Percentiles rank a stretch among this genome's conserved stretches.
Evolutionary conservation across 1,140 invertebrate species (phyloP).

Genomic region (Magallana gigas): DNA sequence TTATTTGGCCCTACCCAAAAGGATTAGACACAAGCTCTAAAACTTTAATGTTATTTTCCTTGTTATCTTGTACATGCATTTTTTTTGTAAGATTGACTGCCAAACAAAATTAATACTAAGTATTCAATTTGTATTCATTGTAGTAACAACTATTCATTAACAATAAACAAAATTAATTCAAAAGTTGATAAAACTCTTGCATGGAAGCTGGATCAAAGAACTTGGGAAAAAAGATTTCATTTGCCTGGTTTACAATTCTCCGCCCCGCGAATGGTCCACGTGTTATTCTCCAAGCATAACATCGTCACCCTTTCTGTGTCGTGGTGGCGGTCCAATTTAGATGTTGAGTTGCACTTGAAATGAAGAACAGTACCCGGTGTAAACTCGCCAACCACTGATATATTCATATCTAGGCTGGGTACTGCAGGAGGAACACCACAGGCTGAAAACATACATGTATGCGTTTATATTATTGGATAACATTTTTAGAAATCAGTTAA

Average conservation of each 20-base stretch:
- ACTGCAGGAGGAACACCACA: neutral
- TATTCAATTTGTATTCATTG: too few relatives aligned
- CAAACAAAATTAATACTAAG: too few relatives aligned
- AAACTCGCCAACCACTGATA: neutral
- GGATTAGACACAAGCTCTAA: too few relatives aligned
- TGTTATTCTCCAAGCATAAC: neutral
- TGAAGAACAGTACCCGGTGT: neutral
- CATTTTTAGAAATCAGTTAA: neutral
- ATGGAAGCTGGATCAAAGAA: too few relatives aligned
- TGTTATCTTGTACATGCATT: neutral
- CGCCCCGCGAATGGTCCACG: neutral
- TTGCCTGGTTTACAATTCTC: neutral
- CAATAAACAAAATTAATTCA: too few relatives aligned
- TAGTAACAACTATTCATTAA: too few relatives aligned
- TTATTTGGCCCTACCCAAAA: too few relatives aligned
- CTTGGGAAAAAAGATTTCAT: too few relatives aligned
- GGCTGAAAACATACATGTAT: neutral
- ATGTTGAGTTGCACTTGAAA: constrained; percentile 19
- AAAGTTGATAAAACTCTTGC: too few relatives aligned
- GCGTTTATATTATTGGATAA: neutral
- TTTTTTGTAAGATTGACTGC: too few relatives aligned
- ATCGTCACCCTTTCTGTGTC: neutral
- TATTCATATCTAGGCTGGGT: neutral
- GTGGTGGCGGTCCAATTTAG: neutral
- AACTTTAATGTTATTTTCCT: too few relatives aligned